Evolutionary conservation across 2,113 vertebrate species (phyloP), one percentile per base, ranked within the genome.

Genomic region (Elephantulus edwardii): DNA sequence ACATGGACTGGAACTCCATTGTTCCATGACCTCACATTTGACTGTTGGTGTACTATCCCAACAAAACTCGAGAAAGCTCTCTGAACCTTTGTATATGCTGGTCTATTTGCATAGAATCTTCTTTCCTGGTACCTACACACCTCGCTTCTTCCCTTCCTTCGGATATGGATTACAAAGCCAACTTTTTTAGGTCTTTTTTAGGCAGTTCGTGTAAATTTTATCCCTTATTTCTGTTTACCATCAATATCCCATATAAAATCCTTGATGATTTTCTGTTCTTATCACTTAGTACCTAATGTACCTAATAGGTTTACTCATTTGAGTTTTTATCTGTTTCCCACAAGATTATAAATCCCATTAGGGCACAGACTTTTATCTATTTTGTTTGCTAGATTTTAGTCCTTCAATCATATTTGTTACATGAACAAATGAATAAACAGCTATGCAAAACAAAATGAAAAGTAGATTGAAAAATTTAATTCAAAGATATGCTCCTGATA

Each of bases 241-340:
- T 2, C 12, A 70, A 71, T 3, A 56, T 91, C 24, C 24, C 54
- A 16, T 50, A 22, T n/a, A 52, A 6, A 42, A 75, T 58, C 30
- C 17, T 88, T 82, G 79, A n/a, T 74, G 62, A 64, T 79, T 72
- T 83, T 89, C 38, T 85, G 14, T n/a, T n/a, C 6, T 72, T 83
- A 33, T 42, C 14, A 82, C 26, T 83, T 38, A 40, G 2, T 30
- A 40, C 62, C 20, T 40, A 40, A 70, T 10, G 26, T 24, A n/a
- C 58, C 8, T 72, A 19, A 62, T 2, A n/a, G 70, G 40, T 52
- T 71, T 58, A 20, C 7, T 42, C 14, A 74, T 16, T 83, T 62
- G 14, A 62, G 4, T 33, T 90, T 81, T 77, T 78, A 0, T 81
- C 54, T 56, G 54, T 92, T 92, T 50, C 30, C n/a, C 26, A n/a